Conservation (phyloP, 2,888 invertebrate genomes). For the Drosophila parthenogenetica region DNA sequence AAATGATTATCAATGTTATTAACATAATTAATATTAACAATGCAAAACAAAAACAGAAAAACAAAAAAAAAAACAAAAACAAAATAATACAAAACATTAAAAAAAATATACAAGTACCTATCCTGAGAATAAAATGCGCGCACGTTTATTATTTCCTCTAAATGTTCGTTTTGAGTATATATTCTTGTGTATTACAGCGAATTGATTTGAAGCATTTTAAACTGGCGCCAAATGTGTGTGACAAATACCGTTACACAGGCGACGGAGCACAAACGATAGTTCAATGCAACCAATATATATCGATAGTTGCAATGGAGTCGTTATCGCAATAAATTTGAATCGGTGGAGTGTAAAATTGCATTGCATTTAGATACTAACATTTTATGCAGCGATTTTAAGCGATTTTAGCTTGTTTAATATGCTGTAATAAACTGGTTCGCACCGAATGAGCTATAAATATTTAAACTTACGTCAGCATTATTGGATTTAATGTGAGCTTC, state of each 20-base stretch:
- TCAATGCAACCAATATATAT: not conserved
- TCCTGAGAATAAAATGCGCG: constrained; percentile 83
- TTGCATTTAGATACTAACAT: too few species aligned
- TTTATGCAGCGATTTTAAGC: too few species aligned
- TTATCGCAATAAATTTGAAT: not conserved
- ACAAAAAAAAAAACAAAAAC: constrained; percentile 49
- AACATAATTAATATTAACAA: constrained; percentile 83
- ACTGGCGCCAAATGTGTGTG: not conserved
- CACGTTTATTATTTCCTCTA: constrained; percentile 82
- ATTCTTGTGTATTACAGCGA: not conserved
- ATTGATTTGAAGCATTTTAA: not conserved
- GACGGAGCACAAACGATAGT: not conserved
- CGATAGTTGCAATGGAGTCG: not conserved
- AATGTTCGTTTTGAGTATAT: constrained; percentile 67
- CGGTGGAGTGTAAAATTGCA: not conserved
- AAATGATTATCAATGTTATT: constrained; percentile 84
- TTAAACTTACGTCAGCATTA: constrained; percentile 34
- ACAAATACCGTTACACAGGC: not conserved
- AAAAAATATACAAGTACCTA: constrained; percentile 84
- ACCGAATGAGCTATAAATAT: not conserved
- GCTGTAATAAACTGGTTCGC: constrained; percentile 1
- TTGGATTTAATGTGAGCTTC: not conserved
- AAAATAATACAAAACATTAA: constrained; percentile 63
- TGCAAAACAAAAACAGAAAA: constrained; percentile 62
- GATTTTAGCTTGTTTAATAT: not conserved